Base-by-base conservation (phyloP, 2,888 invertebrate species). In the Serripes groenlandicus region DNA sequence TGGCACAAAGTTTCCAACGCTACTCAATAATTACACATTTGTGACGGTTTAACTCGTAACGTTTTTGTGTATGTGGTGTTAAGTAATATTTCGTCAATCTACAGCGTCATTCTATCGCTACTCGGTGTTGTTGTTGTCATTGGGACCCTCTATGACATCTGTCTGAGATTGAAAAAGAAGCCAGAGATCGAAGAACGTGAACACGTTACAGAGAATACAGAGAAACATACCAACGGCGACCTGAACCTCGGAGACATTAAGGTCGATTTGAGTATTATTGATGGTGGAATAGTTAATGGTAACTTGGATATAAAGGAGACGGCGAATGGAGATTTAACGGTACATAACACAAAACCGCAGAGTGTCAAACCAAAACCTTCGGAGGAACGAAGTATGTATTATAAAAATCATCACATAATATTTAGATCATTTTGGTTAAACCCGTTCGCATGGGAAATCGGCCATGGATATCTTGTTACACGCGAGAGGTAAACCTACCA, bases 81-180 rank as follows among this genome's bases (percentile, higher is more conserved):
- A n/a, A n/a, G n/a, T n/a, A n/a, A n/a, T n/a, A n/a, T n/a, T n/a
- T n/a, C n/a, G n/a, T n/a, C n/a, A n/a, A 54, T 11, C 34, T 66
- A 26, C 42, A 66, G 66, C 3, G 37, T 37, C 15, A 42, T 66
- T 26, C 11, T 66, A 28, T 66, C 66, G 4, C 23, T 66, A 23
- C 37, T 66, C 9, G 66, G 66, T 18, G 7, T 42, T 42, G 18
- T 66, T 21, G n/a, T 66, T 7, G 37, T 66, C 4, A 42, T 66
- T 35, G 66, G 66, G 28, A 66, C 66, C 3, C 42, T 66, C 2
- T 66, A 66, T 42, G 66, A 66, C 42, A 35, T 66, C 37, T n/a
- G 11, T 23, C 23, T 56, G 56, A 56, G 56, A 26, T 5, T 56
- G 11, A 56, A 21, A 11, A 56, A 56, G 23, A 49, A 15, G 21